These are phyloP conservation scores for Crocidura indochinensis DNA, from an alignment of 2,797 vertebrate genomes.

Conservation along the genomic window DNA sequence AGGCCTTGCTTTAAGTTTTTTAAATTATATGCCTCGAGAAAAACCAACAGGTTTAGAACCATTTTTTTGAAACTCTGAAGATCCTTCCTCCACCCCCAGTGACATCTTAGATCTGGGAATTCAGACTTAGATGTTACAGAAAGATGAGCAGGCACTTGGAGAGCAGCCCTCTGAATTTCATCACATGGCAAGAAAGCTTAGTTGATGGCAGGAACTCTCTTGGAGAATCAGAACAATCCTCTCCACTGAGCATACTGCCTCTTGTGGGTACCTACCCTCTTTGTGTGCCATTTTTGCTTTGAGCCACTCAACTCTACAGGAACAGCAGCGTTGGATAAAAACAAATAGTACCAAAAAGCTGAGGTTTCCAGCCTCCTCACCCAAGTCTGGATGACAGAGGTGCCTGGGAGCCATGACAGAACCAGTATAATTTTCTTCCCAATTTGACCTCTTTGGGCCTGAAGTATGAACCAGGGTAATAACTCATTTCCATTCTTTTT, in stretches of 20 bases:
- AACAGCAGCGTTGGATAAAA: slow-evolving; percentile 56
- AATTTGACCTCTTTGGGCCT: slow-evolving; percentile 23
- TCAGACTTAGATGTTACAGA: neutral
- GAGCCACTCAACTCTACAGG: slow-evolving; percentile 53
- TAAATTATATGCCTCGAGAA: slow-evolving; percentile 69
- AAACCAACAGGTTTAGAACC: slow-evolving; percentile 36
- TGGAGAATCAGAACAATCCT: neutral
- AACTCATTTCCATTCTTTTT: neutral
- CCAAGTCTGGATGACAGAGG: slow-evolving; percentile 12
- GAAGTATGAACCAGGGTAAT: slow-evolving; percentile 16
- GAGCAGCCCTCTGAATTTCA: neutral
- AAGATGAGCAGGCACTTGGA: slow-evolving; percentile 33
- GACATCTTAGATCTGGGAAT: neutral
- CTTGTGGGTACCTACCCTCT: neutral
- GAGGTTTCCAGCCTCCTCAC: neutral
- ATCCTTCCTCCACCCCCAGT: slow-evolving; percentile 42
- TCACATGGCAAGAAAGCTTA: neutral
- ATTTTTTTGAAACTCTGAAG: slow-evolving; percentile 48
- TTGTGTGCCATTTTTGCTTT: slow-evolving; percentile 62
- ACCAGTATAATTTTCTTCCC: neutral
- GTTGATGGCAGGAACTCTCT: neutral
- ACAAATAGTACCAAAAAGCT: slow-evolving; percentile 31
- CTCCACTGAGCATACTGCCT: slow-evolving; percentile 20
- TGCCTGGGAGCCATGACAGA: neutral
- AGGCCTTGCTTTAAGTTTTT: slow-evolving; percentile 49